A percentile compares a stretch with the other conserved stretches of the same genome.
phyloP scores from a whole-genome alignment of 2,797 vertebrate genomes.

The Pygocentrus nattereri region DNA sequence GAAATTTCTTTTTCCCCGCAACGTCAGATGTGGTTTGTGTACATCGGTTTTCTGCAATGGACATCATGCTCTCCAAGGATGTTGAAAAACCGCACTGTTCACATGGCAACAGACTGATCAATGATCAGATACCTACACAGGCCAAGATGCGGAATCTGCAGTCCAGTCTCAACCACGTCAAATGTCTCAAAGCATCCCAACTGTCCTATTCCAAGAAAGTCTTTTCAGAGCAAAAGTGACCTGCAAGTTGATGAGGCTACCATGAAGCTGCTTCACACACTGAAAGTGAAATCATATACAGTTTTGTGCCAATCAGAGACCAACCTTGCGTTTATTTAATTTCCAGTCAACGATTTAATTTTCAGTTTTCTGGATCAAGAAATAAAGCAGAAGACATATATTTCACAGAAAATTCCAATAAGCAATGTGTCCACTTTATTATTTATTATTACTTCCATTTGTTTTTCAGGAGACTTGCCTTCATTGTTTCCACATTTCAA shows the following conservation, averaged over 20 bases:
- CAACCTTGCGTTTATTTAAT: no score
- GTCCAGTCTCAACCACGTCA: not conserved
- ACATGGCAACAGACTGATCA: constrained; percentile 8
- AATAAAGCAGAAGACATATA: no score
- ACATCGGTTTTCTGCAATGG: not conserved
- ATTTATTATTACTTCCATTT: no score
- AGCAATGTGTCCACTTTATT: no score
- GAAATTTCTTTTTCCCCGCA: no score
- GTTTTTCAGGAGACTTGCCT: no score
- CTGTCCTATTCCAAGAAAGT: constrained; percentile 36
- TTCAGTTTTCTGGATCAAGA: no score
- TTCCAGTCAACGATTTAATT: no score
- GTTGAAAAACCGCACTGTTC: not conserved
- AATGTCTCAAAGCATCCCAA: constrained; percentile 48
- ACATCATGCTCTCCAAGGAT: not conserved
- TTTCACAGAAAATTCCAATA: no score
- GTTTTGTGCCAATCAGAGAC: no score
- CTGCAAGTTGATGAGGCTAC: constrained; percentile 62
- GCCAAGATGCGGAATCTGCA: not conserved
- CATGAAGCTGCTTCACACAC: constrained; percentile 11
- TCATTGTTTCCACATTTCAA: no score
- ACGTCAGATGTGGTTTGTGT: not conserved
- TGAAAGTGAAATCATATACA: no score
- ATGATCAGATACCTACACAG: constrained; percentile 11
- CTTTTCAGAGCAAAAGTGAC: constrained; percentile 74